Evolutionary conservation across 1,140 invertebrate species (phyloP), one percentile per base, ranked within the genome.

Genomic region (Drosophila bocki): DNA sequence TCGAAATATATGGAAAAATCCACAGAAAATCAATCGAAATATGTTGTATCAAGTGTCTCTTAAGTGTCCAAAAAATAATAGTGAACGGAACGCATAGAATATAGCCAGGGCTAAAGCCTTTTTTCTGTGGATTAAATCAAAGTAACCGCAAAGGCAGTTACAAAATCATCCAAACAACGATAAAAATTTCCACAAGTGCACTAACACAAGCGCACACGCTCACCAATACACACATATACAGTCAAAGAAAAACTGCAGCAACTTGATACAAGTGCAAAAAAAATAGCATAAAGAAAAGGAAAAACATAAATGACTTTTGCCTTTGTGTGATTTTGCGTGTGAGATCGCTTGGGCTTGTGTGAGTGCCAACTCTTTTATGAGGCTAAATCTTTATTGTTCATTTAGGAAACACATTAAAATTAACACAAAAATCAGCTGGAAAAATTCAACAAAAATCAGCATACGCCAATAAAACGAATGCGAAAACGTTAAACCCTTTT

Each of bases 171-270:
- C n/a, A 72, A 72, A 74, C 68, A 72, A 37, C 70, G 48, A 72
- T 72, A 72, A 44, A 72, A 71, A 60, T 72, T 72, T 74, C 70
- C 70, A 74, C 70, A 74, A 74, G 56, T 60, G 37, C 70, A 72
- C 70, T 41, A 42, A 72, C 53, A 74, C 70, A 72, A 22, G 50
- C 32, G 17, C 32, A 65, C 29, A 11, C 35, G 33, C 37, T 22
- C 65, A 44, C 45, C 19, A 19, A 61, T 19, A 37, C 32, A 65
- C 62, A 35, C n/a, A n/a, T n/a, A n/a, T n/a, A n/a, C 32, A 17
- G 58, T 13, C 50, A 72, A 51, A 51, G 69, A 74, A 74, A 74
- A 74, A 60, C 37, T 74, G 68, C 70, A 60, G 29, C 56, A 60
- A 56, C 53, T 42, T 32, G 59, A 60, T 35, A 60, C 70, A 33